Base-by-base conservation (phyloP, 2,888 invertebrate species). In the Vandiemenella viatica region DNA sequence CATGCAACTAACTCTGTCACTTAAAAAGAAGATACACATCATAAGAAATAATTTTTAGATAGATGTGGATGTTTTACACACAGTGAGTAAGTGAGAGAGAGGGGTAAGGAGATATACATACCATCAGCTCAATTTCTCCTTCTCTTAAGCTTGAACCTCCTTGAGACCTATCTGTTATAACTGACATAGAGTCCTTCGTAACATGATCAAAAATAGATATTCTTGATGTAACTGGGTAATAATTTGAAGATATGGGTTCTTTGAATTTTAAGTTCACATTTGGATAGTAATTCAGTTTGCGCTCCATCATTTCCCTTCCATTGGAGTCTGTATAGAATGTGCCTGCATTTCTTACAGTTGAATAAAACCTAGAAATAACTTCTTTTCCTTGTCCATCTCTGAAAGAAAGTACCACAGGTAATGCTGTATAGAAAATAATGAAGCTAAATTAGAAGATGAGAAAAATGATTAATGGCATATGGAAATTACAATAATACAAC, bases 311-410 rank as follows among this genome's bases (percentile, higher is more conserved):
- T 64, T 93, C 88, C n/a, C 96, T 71, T 0, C 95, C 96, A 64
- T 96, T 98, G 0, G 91, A 83, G 63, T 98, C 97, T 0, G 96
- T 97, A 61, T 80, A 91, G 64, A 96, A 97, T 0, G 68, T 69
- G 0, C 75, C 75, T 1, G 75, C 32, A 32, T 32, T 32, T 13
- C n/a, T 32, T 2, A 32, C 3, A 32, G 13, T 32, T 0, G 82
- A 79, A 5, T 69, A 68, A 58, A 84, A 92, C 47, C 77, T 74
- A 0, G 82, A 75, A 0, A 96, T 71, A 0, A 90, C 71, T 65
- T 97, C 96, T 63, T 86, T 91, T 0, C 93, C 92, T 69, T 79
- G 65, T 13, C n/a, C n/a, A 32, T 32, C 32, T 13, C 32, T 32
- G 2, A n/a, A 32, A n/a, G n/a, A 32, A 32, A 4, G 10, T 32